Evolutionary conservation across 1,140 invertebrate species (phyloP), one percentile per base, ranked within the genome.

Genomic region (Bilobella aurantiaca): DNA sequence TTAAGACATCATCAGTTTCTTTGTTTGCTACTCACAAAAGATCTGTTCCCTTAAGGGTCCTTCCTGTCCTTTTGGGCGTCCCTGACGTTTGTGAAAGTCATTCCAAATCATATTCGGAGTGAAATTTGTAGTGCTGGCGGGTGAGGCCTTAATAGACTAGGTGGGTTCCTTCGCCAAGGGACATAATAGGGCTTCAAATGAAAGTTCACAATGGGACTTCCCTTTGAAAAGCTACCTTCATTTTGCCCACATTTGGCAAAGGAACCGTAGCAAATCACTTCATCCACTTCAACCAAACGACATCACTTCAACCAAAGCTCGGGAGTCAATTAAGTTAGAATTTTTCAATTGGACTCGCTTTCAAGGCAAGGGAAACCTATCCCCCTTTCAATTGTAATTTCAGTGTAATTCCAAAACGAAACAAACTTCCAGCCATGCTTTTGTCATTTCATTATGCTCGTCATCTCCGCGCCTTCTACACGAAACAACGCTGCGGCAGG

Each of bases 331-430:
- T 59, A 59, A 59, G 58, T 12, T 23, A n/a, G 58, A 59, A 29
- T 59, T 59, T 59, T 32, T 59, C 58, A 29, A 59, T 59, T 59
- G 27, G 58, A 30, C 58, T 59, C 58, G 58, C 58, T 18, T 59
- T 28, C 3, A 29, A 53, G 8, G n/a, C 8, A 42, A 42, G n/a
- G n/a, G 37, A n/a, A 42, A 42, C 8, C 8, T 12, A 42, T 42
- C 37, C 37, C n/a, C n/a, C n/a, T n/a, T n/a, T n/a, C n/a, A n/a
- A n/a, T 42, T 42, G 8, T 8, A 42, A 42, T 12, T 42, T n/a
- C 8, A 42, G 37, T 12, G n/a, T 8, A 42, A 42, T 12, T 42
- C 37, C 37, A 8, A 42, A 42, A 12, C n/a, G 37, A 42, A 42
- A 42, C 8, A 42, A 42, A 42, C 37, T 42, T 42, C 8, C n/a